A percentile compares a stretch with the other conserved stretches of the same genome.
phyloP scores from a whole-genome alignment of 2,113 vertebrate species.

The Rafetus swinhoei region DNA sequence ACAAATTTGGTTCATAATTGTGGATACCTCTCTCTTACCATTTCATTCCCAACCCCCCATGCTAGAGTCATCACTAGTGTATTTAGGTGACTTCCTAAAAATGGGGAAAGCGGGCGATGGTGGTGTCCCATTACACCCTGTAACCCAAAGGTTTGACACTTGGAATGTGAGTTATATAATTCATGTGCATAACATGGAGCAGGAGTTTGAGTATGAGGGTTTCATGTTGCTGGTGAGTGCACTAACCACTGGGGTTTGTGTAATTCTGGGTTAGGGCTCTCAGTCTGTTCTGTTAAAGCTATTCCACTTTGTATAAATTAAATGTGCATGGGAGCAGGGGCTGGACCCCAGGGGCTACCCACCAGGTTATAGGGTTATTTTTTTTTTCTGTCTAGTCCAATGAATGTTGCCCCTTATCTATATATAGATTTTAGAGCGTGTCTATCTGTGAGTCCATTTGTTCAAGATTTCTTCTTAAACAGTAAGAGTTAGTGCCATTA shows the following conservation, averaged over 20 bases:
- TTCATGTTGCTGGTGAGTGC: not conserved
- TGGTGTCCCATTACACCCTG: not conserved
- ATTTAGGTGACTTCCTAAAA: not conserved
- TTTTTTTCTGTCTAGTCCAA: no score
- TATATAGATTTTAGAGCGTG: not conserved
- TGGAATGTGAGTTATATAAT: not conserved
- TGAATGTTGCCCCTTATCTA: not conserved
- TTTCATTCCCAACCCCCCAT: not conserved
- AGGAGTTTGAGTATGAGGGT: not conserved
- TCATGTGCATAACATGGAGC: not conserved
- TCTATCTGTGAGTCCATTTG: no score
- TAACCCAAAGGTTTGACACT: not conserved
- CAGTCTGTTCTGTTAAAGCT: not conserved
- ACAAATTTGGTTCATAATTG: not conserved
- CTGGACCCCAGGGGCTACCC: not conserved
- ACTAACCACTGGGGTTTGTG: not conserved
- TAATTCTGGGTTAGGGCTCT: not conserved
- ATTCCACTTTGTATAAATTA: not conserved
- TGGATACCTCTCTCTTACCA: no score
- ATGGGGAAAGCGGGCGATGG: not conserved
- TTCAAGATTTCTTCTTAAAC: no score
- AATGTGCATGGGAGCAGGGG: not conserved
- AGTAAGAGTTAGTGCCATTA: no score
- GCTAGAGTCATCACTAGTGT: not conserved
- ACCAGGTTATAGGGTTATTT: not conserved